Evolutionary conservation across 2,113 vertebrate genomes (phyloP), one percentile per base, ranked within the genome.

Genomic region (Myxocyprinus asiaticus): DNA sequence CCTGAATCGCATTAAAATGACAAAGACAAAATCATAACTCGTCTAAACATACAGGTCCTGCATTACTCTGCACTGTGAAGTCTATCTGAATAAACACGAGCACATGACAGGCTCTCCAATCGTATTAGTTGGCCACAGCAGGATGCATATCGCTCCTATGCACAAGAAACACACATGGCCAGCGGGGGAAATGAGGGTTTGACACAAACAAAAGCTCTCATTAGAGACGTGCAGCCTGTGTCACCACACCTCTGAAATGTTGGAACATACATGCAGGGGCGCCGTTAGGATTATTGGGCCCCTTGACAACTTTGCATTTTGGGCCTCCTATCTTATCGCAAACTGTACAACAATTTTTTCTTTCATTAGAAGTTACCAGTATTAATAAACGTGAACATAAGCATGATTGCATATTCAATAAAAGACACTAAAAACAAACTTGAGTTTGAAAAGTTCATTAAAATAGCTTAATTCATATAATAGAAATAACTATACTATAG

Each of bases 1-100:
- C 12, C 63, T 1, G 43, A 83, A 83, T 76, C 61, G 56, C 67
- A 83, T 76, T 83, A 83, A 75, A 79, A 76, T 83, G 71, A 82
- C 70, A 79, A 76, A 67, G 79, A 80, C 44, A 79, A 55, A 71
- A 76, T 72, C 71, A 83, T 71, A 72, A 61, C 65, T 76, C 68
- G 10, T 53, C 77, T 83, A 79, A 79, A 79, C 65, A 65, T 83
- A 53, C 56, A 59, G 10, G 44, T 56, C 33, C n/a, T n/a, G n/a
- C n/a, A n/a, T n/a, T 33, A 33, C 22, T 33, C 10, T 61, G 43
- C 72, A 43, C 64, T 12, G 63, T 43, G 47, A 17, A 74, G 73
- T 59, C 62, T 62, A 83, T 71, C 67, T 61, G 72, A 80, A 80
- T 66, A 79, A 74, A 66, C 56, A 78, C 50, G 61, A 61, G 65